Evolutionary conservation across 2,797 vertebrate species (phyloP).

Genomic region (Limosa lapponica): DNA sequence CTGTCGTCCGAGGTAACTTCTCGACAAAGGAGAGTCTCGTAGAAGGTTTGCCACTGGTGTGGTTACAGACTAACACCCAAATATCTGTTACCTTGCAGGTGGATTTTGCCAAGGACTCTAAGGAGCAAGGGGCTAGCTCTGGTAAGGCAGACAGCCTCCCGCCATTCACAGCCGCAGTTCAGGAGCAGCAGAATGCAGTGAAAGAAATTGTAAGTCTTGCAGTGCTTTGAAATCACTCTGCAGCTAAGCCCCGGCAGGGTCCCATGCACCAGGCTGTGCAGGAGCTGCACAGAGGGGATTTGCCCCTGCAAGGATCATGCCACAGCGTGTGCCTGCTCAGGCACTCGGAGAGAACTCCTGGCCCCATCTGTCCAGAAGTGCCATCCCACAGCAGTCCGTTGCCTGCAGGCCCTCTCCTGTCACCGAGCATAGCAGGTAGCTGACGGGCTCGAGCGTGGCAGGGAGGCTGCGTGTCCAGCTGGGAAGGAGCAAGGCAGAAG

Average conservation of each 20-base stretch:
- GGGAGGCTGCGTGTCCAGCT: fast-evolving
- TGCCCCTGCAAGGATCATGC: neutral
- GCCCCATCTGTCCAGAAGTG: neutral
- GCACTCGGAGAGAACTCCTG: neutral
- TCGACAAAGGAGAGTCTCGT: fast-evolving
- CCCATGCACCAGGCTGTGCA: neutral
- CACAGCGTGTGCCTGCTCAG: neutral
- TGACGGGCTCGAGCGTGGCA: neutral
- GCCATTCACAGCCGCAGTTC: slow-evolving; percentile 69
- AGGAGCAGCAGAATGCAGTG: slow-evolving; percentile 83
- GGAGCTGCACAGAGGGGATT: neutral
- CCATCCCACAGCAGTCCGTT: neutral
- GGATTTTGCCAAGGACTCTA: slow-evolving; percentile 71
- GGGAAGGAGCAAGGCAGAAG: neutral
- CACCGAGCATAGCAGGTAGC: neutral
- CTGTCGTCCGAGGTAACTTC: slow-evolving; percentile 76
- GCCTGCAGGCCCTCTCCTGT: neutral
- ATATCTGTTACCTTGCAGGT: slow-evolving; percentile 68
- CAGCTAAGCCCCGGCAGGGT: neutral
- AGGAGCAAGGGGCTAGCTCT: slow-evolving; percentile 64
- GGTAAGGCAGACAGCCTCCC: slow-evolving; percentile 70
- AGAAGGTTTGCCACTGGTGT: fast-evolving
- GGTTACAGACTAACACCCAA: neutral
- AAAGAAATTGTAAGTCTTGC: slow-evolving; percentile 83
- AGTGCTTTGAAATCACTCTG: neutral